phyloP scores from a whole-genome alignment of 2,888 invertebrate genomes.

The Panzeria rudis region DNA sequence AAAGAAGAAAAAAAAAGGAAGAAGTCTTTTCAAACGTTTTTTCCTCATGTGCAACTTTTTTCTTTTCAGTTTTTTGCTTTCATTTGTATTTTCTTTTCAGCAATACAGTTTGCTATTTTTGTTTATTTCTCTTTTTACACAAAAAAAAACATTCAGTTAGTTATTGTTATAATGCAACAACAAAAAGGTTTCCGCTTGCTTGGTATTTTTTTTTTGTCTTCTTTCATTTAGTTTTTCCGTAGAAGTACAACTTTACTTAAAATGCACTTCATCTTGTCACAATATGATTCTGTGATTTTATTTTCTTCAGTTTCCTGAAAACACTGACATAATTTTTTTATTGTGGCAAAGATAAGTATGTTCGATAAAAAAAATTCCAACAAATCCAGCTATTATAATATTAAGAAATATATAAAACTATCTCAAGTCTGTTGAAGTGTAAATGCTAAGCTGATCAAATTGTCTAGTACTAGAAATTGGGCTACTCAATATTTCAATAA shows the following conservation, averaged over 20 bases:
- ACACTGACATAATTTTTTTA: not conserved
- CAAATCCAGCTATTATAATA: too few species aligned
- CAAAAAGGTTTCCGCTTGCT: constrained; percentile 38
- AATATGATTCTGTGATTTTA: constrained; percentile 30
- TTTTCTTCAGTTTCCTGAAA: constrained; percentile 7
- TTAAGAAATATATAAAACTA: too few species aligned
- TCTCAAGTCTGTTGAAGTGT: too few species aligned
- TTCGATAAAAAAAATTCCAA: not conserved
- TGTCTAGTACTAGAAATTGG: too few species aligned
- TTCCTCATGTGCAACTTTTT: not conserved
- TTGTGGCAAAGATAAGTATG: not conserved
- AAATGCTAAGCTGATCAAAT: too few species aligned
- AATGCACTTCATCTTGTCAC: constrained; percentile 47
- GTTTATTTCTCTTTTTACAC: not conserved
- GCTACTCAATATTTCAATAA: too few species aligned
- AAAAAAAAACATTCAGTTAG: constrained; percentile 2
- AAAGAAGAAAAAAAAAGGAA: constrained; percentile 2
- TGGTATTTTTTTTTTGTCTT: not conserved
- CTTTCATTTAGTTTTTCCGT: constrained; percentile 11
- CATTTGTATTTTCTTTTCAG: constrained; percentile 6
- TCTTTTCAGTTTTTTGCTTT: not conserved
- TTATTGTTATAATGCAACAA: constrained; percentile 39
- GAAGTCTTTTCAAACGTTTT: constrained; percentile 6
- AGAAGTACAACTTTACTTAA: constrained; percentile 14
- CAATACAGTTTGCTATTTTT: constrained; percentile 23